Percentiles rank a stretch among this genome's conserved stretches.
These are phyloP conservation scores for Micrasema longulum DNA, from an alignment of 1,140 invertebrate genomes.

Conservation along the genomic window DNA sequence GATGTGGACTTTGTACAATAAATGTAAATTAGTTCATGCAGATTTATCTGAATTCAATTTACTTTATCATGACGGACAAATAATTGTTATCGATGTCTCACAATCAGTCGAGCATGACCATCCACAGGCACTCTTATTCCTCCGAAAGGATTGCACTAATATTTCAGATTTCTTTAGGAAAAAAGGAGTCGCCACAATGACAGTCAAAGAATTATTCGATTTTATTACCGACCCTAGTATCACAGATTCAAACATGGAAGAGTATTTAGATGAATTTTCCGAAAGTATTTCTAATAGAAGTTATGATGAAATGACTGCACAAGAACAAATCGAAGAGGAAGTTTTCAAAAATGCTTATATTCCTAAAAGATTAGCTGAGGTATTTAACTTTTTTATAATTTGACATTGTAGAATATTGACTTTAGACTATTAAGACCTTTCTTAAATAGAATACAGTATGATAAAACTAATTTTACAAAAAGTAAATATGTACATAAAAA, in stretches of 20 bases:
- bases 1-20: constrained; percentile 94
- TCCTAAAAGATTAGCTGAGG: constrained; percentile 93
- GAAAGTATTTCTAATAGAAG: constrained; percentile 73
- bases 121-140: constrained; percentile 93
- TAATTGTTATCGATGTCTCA: constrained; percentile 97
- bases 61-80: constrained; percentile 84
- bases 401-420: too few species aligned
- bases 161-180: constrained; percentile 94
- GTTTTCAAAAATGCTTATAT: constrained; percentile 96
- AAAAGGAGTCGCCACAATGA: constrained; percentile 89
- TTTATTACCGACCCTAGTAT: constrained; percentile 94
- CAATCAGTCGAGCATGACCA: constrained; percentile 99
- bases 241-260: constrained; percentile 84
- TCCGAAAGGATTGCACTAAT: constrained; percentile 95
- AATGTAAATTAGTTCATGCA: constrained; percentile 94
- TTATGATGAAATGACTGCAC: constrained; percentile 73
- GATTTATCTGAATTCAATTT: constrained; percentile 98
- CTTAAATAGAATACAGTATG: too few species aligned
- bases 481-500: too few species aligned
- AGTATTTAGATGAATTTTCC: constrained; percentile 79
- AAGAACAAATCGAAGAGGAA: constrained; percentile 84
- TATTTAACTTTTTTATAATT: constrained; percentile 57
- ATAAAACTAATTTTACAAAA: too few species aligned
- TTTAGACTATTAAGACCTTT: too few species aligned
- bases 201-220: constrained; percentile 93